Evolutionary conservation across 2,797 vertebrate genomes (phyloP).

Genomic region (Furcifer pardalis): DNA sequence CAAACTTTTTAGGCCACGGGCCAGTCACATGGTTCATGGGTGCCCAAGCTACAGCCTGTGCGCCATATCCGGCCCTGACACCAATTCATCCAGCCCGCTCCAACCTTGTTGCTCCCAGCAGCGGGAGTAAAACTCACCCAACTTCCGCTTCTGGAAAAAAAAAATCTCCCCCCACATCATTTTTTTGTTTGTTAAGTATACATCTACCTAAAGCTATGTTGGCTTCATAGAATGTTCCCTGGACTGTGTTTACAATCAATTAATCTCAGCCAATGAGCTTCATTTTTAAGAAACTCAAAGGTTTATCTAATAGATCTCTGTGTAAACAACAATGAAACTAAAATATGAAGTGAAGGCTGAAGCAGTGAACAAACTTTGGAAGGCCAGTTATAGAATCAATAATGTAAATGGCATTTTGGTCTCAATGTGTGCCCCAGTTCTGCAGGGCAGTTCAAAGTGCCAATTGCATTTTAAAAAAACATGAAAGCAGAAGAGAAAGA

Average conservation of each 20-base stretch:
- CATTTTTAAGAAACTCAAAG: neutral
- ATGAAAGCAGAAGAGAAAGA: neutral
- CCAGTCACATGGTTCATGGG: too few species aligned
- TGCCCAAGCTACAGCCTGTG: too few species aligned
- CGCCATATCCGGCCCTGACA: too few species aligned
- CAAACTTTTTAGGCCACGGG: too few species aligned
- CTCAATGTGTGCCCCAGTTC: conserved; percentile 47
- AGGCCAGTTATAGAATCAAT: conserved; percentile 45
- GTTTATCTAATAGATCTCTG: neutral
- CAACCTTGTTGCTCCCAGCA: too few species aligned
- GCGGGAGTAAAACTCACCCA: too few species aligned
- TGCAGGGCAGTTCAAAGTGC: conserved; percentile 17
- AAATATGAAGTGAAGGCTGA: neutral
- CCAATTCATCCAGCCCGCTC: too few species aligned
- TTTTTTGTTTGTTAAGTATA: neutral
- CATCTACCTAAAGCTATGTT: neutral
- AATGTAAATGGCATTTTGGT: conserved; percentile 22
- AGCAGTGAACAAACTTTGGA: conserved; percentile 25
- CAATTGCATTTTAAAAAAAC: neutral
- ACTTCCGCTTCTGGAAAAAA: too few species aligned
- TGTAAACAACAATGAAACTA: neutral
- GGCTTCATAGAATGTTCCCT: neutral
- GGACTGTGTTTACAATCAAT: neutral
- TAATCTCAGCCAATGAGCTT: neutral
- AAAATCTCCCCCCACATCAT: too few species aligned